Conservation (phyloP, 2,888 invertebrate genomes). For the Eilema sororculum region DNA sequence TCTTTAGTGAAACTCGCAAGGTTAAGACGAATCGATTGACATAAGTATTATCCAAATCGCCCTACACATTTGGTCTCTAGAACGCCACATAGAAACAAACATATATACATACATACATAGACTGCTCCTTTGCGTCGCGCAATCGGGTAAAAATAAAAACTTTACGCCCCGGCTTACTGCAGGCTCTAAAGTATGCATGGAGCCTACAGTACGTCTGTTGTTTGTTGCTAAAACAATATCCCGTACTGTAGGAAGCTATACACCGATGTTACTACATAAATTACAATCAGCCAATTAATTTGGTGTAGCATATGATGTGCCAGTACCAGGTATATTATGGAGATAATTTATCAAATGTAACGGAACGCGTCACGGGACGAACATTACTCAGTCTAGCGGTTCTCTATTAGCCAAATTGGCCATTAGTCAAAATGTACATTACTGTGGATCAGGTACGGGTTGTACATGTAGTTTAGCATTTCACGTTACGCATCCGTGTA, state of each 20-base stretch:
- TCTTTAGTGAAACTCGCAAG: too few relatives aligned
- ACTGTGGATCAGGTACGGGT: slow-evolving; percentile 1
- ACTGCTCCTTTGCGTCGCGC: too few relatives aligned
- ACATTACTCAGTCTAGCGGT: slow-evolving; percentile 30
- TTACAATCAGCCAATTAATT: slow-evolving; percentile 18
- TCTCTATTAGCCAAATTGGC: slow-evolving; percentile 48
- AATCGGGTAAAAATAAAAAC: too few relatives aligned
- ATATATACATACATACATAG: too few relatives aligned
- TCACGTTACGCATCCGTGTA: background rate
- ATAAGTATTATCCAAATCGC: too few relatives aligned
- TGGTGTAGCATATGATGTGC: slow-evolving; percentile 19
- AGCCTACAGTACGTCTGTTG: too few relatives aligned
- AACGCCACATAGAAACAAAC: too few relatives aligned
- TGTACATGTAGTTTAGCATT: slow-evolving; percentile 5
- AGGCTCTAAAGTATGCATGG: too few relatives aligned
- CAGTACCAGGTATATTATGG: slow-evolving; percentile 16
- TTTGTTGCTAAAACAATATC: background rate
- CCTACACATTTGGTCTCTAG: too few relatives aligned
- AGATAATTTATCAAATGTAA: slow-evolving; percentile 30
- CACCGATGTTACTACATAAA: background rate
- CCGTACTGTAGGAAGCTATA: background rate
- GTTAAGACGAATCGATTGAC: too few relatives aligned
- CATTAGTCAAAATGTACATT: slow-evolving; percentile 46
- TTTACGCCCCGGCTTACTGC: too few relatives aligned
- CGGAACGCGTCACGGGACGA: slow-evolving; percentile 27